Evolutionary conservation across 1,140 invertebrate genomes (phyloP).

Genomic region (Tetramorium parvispinum): DNA sequence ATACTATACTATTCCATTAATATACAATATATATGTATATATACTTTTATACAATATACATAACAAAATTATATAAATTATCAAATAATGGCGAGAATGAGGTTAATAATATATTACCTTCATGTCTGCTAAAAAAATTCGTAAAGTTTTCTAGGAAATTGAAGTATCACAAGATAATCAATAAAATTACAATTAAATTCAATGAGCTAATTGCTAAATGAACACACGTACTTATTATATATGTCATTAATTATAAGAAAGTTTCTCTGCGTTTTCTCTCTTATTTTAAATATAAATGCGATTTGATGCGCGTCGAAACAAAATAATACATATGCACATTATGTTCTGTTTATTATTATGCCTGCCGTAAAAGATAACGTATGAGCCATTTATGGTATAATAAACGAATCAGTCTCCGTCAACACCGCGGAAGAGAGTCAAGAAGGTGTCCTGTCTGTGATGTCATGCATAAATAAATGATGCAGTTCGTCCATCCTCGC

Average conservation of each 20-base stretch:
- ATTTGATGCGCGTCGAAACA: not conserved
- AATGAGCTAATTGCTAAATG: not conserved
- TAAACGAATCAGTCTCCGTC: slow-evolving; percentile 60
- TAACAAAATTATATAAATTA: not conserved
- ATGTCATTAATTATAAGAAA: slow-evolving; percentile 21
- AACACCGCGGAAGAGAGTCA: slow-evolving; percentile 4
- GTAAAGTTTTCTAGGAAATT: not conserved
- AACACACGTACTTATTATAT: not conserved
- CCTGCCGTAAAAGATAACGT: slow-evolving; percentile 41
- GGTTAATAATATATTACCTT: not conserved
- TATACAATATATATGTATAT: not conserved
- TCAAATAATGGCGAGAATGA: not conserved
- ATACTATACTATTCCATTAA: not conserved
- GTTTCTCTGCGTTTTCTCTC: not conserved
- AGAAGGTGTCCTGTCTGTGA: slow-evolving; percentile 73
- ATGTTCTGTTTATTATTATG: slow-evolving; percentile 48
- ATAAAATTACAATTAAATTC: not conserved
- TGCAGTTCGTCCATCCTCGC: slow-evolving; percentile 47
- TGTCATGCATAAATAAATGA: slow-evolving; percentile 58
- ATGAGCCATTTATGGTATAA: slow-evolving; percentile 57
- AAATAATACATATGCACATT: slow-evolving; percentile 50
- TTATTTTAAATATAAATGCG: slow-evolving; percentile 17
- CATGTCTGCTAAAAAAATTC: not conserved
- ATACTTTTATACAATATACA: not conserved
- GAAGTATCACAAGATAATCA: not conserved